Percentiles rank a stretch among this genome's conserved stretches.
phyloP scores from a whole-genome alignment of 2,797 vertebrate genomes.

The Peromyscus melanophrys region DNA sequence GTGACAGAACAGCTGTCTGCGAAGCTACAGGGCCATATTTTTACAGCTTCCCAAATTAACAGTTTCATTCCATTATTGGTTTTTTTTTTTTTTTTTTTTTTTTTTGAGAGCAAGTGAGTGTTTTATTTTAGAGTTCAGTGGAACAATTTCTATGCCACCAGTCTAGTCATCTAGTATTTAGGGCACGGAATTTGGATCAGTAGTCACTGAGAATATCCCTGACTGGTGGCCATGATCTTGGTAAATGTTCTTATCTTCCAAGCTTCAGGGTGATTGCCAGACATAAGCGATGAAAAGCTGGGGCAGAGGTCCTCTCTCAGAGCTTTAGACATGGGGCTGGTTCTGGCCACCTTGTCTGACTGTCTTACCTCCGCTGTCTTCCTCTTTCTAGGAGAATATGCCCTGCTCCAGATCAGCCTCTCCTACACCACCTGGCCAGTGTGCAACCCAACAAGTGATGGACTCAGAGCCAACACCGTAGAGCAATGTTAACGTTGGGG shows the following conservation, averaged over 20 bases:
- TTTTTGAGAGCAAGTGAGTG: slow-evolving; percentile 47
- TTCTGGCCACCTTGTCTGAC: neutral
- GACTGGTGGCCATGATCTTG: slow-evolving; percentile 29
- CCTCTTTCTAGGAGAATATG: neutral
- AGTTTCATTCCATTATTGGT: slow-evolving; percentile 59
- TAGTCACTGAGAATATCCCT: slow-evolving; percentile 33
- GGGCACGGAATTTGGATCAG: slow-evolving; percentile 34
- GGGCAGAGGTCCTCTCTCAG: neutral
- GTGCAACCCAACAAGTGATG: neutral
- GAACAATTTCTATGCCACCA: slow-evolving; percentile 71
- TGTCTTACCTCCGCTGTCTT: neutral
- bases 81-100: slow-evolving; percentile 6
- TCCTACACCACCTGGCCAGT: neutral
- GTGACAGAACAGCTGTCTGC: neutral
- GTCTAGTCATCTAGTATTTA: slow-evolving; percentile 67
- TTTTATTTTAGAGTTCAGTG: slow-evolving; percentile 76
- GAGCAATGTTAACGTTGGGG: slow-evolving; percentile 23
- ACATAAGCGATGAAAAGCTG: neutral
- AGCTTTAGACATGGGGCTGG: neutral
- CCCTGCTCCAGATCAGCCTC: neutral
- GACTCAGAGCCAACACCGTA: neutral
- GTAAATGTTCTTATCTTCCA: slow-evolving; percentile 9
- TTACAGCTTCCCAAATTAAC: slow-evolving; percentile 79
- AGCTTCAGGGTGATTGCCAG: neutral
- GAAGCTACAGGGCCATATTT: slow-evolving; percentile 62